Percentiles rank a stretch among this genome's conserved stretches.
Evolutionary conservation across 2,113 vertebrate genomes (phyloP).

Genomic region (Paradoxurus hermaphroditus): DNA sequence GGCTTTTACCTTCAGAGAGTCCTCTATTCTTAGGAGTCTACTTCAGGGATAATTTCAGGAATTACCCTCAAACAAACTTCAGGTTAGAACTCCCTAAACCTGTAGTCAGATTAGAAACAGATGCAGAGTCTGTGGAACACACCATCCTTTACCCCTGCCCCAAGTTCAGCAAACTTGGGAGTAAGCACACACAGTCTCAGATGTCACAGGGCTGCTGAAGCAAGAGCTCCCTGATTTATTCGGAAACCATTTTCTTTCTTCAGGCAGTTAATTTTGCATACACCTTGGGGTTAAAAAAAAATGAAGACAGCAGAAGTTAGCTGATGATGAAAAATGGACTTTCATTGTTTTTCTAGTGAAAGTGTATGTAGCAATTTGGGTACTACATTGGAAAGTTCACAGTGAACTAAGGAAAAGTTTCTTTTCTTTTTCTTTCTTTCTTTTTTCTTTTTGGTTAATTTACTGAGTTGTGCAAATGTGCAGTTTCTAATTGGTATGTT

Average conservation of each 20-base stretch:
- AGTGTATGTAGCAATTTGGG: background rate
- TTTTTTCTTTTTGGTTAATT: background rate
- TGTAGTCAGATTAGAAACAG: background rate
- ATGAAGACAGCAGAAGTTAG: background rate
- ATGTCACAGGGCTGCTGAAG: background rate
- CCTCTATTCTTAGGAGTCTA: background rate
- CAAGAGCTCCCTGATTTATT: background rate
- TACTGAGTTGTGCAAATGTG: background rate
- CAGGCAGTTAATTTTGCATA: background rate
- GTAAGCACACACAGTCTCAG: accelerated
- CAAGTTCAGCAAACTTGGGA: background rate
- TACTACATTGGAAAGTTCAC: slow-evolving; percentile 1
- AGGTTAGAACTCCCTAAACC: background rate
- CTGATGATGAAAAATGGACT: slow-evolving; percentile 5
- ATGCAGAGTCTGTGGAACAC: background rate
- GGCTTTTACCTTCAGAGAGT: background rate
- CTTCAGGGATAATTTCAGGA: background rate
- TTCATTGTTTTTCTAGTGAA: background rate
- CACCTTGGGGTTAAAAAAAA: background rate
- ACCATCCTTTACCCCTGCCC: accelerated
- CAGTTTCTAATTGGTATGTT: background rate
- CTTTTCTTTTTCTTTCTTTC: background rate
- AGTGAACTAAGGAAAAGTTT: background rate
- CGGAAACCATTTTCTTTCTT: background rate
- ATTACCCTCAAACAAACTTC: background rate